These are phyloP conservation scores for Troilus luridus DNA, from an alignment of 2,888 invertebrate genomes.

Conservation along the genomic window DNA sequence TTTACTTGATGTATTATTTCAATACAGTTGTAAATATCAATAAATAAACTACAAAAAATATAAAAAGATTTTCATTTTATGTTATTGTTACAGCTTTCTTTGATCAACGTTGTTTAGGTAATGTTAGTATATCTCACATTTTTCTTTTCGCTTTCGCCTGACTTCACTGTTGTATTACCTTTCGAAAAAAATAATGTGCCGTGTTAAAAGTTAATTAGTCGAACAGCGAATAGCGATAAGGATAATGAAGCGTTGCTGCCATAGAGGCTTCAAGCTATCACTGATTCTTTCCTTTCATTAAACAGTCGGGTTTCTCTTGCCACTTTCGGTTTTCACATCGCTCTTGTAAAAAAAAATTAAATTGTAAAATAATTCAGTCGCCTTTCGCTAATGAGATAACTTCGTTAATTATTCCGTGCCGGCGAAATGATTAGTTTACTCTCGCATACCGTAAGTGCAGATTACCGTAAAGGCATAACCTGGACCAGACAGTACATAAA, in stretches of 20 bases:
- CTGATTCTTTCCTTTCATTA: slow-evolving; percentile 31
- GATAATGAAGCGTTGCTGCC: slow-evolving; percentile 23
- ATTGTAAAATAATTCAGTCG: slow-evolving; percentile 2
- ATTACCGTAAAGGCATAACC: not conserved
- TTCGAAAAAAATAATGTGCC: not conserved
- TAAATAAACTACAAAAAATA: too few species aligned
- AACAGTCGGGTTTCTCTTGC: not conserved
- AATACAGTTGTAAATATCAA: too few species aligned
- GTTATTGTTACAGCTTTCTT: not conserved
- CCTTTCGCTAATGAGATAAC: not conserved
- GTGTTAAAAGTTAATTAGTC: slow-evolving; percentile 11
- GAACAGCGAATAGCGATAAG: not conserved
- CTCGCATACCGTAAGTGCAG: not conserved
- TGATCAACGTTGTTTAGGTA: not conserved
- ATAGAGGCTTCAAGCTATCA: slow-evolving; percentile 1
- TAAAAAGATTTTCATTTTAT: too few species aligned
- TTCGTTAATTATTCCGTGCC: not conserved
- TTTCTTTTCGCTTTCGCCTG: not conserved
- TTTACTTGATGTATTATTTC: too few species aligned
- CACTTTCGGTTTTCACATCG: slow-evolving; percentile 35
- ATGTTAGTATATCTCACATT: not conserved
- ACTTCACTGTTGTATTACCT: not conserved
- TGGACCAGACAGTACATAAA: not conserved
- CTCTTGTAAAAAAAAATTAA: not conserved
- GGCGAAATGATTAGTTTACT: not conserved